Evolutionary conservation across 1,140 invertebrate species (phyloP).

Genomic region (Drosophila lini): DNA sequence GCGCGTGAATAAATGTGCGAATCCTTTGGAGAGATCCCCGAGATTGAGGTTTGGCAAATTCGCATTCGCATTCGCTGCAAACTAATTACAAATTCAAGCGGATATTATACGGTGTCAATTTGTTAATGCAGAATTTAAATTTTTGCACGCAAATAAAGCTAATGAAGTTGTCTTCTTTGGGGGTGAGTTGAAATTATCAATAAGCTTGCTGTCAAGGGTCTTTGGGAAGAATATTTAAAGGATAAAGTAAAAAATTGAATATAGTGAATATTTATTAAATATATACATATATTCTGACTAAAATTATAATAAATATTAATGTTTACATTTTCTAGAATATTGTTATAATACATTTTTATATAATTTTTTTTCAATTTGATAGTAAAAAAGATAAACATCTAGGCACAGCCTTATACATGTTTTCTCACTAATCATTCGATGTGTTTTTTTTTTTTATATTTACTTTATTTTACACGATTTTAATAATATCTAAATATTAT

Average conservation of each 20-base stretch:
- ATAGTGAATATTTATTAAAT: no score
- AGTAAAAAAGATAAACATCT: no score
- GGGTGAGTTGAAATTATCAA: slow-evolving; percentile 3
- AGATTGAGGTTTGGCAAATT: slow-evolving; percentile 48
- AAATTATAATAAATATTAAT: no score
- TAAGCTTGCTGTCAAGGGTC: background rate
- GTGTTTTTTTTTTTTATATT: background rate
- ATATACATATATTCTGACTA: no score
- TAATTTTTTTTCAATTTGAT: no score
- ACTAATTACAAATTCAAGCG: slow-evolving; percentile 61
- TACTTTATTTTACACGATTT: background rate
- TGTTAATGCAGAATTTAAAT: slow-evolving; percentile 41
- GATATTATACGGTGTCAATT: slow-evolving; percentile 45
- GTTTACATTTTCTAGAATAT: no score
- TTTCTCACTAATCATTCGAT: background rate
- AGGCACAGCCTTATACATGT: background rate
- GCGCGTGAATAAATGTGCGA: slow-evolving; percentile 52
- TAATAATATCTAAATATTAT: background rate
- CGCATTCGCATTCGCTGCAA: slow-evolving; percentile 33
- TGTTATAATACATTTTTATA: no score
- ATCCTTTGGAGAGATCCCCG: slow-evolving; percentile 13
- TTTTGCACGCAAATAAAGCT: slow-evolving; percentile 32
- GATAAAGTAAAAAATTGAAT: no score
- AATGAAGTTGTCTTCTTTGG: background rate
- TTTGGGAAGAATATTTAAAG: background rate